Evolutionary conservation across 2,888 invertebrate genomes (phyloP), one percentile per base, ranked within the genome.

Genomic region (Deilephila porcellus): DNA sequence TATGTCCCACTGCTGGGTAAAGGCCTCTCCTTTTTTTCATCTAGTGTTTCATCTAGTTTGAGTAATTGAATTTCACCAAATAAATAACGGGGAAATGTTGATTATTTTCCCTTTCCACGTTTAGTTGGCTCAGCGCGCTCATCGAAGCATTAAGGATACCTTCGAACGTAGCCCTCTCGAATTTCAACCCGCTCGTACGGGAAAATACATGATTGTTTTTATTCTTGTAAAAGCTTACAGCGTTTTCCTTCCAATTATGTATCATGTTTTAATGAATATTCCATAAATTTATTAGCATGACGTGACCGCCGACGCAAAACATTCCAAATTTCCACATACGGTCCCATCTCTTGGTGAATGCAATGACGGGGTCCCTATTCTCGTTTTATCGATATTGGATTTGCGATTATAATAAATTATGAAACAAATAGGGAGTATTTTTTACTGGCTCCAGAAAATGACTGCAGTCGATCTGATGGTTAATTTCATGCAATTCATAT

Each of bases 261-360:
- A 56, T 56, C 56, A 56, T n/a, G 53, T 19, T 53, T 53, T n/a
- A 56, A n/a, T 56, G 29, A 29, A 74, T 60, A 20, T 71, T 37
- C 45, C 71, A 73, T 74, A 63, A 75, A 79, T 79, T 71, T 70
- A 73, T 75, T 72, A 45, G 72, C 74, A 20, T 73, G 62, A 67
- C 64, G 73, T 71, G 67, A 70, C 17, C 63, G 72, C 59, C 25
- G 19, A 62, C 32, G 59, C 72, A 73, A 76, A 75, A 53, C 71
- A 71, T 74, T 72, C 67, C 64, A 52, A 72, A 73, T 67, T 76
- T 75, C 75, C 80, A 78, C 74, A 76, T 73, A 75, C 64, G 76
- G 73, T 73, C 77, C 77, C 76, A 81, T 85, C 81, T 85, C 83
- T 83, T 82, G 81, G 81, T 79, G 74, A 74, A 72, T 73, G 74